Evolutionary conservation across 2,797 vertebrate species (phyloP), one percentile per base, ranked within the genome.

Genomic region (Squalus acanthias): DNA sequence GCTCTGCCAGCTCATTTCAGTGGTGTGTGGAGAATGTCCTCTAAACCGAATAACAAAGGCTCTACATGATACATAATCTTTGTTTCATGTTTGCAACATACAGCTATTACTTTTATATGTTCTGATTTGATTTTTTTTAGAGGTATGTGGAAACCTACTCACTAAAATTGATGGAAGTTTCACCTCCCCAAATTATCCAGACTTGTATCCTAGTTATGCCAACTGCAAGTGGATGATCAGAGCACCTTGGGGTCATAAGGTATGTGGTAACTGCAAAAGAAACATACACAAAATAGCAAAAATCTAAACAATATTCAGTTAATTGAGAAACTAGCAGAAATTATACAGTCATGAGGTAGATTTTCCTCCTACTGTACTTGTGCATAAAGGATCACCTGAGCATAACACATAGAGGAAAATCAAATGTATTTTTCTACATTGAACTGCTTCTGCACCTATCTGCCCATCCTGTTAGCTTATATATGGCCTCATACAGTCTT

Each of bases 101-200:
- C 76, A 95, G 29, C 65, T 87, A 92, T 94, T 29, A 96, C 0
- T 0, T 8, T 63, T 87, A 96, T 46, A 97, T 96, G 57, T 95
- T 96, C 67, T 96, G 60, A 60, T 96, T 95, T 95, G 96, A 96
- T 96, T 89, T 39, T 96, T 65, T 53, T 69, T 76, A 98, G 97
- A 98, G 96, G 97, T 97, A 96, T 98, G 97, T 97, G 98, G 98
- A 95, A 97, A 96, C 60, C 97, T 97, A 91, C 97, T 97, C 82
- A 97, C 69, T 79, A 96, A 96, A 13, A 96, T 96, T 91, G 95
- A 89, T 0, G 97, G 97, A 96, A 88, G 96, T 76, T 97, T 98
- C 91, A 97, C 97, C 20, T 97, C 97, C 96, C 98, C 97, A 96
- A 96, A 97, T 76, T 97, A 97, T 65, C 97, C 97, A 70, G 96